Evolutionary conservation across 2,113 vertebrate genomes (phyloP), one percentile per base, ranked within the genome.

Genomic region (Lamprotornis superbus): DNA sequence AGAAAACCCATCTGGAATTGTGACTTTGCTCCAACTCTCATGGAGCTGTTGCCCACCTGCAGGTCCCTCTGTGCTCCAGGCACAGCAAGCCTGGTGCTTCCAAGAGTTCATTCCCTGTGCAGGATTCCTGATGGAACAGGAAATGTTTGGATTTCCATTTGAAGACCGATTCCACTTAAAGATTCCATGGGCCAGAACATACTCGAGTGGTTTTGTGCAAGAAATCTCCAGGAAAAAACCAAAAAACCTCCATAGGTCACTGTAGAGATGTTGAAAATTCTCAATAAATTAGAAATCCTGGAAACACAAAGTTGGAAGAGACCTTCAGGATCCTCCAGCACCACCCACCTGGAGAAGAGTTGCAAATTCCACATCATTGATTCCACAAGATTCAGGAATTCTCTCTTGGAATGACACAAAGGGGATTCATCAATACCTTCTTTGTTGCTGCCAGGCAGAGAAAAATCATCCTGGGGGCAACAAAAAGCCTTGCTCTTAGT

Each of bases 321-420:
- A 21, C 30, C 21, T 80, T 18, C 50, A 49, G 49, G 35, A 37
- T 67, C 19, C 46, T 16, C 60, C 50, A 47, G 49, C 69, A 74
- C 7, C 49, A 31, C 70, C 68, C 65, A 57, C 69, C 33, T 67
- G 27, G 56, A 81, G 56, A 78, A 67, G 64, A 60, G 49, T 15
- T 84, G 37, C n/a, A 25, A 90, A 79, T 71, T 53, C 91, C 90
- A 82, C 78, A 33, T 44, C 37, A 16, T 28, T 74, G 47, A 90
- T 95, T 89, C 87, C 71, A 47, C 50, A 65, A 59, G 39, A 93
- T 74, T 76, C 53, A 84, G 80, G 84, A 92, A 87, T 96, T 92
- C 64, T 83, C 39, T 73, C 60, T 33, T 87, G 86, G 73, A 64
- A 42, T 87, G 57, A n/a, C 55, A 83, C n/a, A 55, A 49, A 76